phyloP scores from a whole-genome alignment of 1,140 invertebrate genomes.

The Pantala flavescens region DNA sequence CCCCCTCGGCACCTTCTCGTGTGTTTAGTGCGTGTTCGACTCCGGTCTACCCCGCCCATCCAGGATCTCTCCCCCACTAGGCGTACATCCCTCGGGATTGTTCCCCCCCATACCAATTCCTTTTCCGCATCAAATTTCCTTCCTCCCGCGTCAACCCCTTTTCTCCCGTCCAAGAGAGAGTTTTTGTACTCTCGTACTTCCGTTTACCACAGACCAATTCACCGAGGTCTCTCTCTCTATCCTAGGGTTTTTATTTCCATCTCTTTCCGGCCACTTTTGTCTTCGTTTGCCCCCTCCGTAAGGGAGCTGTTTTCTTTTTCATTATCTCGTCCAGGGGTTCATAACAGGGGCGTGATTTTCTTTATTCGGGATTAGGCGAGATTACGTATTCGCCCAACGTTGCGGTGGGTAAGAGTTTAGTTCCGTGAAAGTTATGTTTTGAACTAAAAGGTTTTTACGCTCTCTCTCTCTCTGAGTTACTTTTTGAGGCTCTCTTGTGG shows the following conservation, averaged over 20 bases:
- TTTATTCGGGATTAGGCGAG: too few species aligned
- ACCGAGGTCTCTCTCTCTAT: not conserved
- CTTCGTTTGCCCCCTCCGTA: not conserved
- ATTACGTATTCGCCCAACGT: too few species aligned
- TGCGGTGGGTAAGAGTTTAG: too few species aligned
- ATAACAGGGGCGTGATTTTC: too few species aligned
- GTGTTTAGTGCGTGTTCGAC: slow-evolving; percentile 4
- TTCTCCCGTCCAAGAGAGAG: not conserved
- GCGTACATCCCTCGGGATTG: not conserved
- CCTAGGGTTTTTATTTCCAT: not conserved
- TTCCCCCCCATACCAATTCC: not conserved
- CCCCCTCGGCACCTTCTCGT: not conserved
- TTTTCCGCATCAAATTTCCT: slow-evolving; percentile 1
- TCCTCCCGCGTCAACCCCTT: not conserved
- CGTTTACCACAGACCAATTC: not conserved
- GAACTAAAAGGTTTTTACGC: too few species aligned
- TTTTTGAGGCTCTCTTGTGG: too few species aligned
- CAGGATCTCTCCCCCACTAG: not conserved
- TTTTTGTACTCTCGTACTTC: not conserved
- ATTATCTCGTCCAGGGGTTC: too few species aligned
- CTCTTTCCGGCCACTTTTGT: not conserved
- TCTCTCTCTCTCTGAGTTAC: too few species aligned
- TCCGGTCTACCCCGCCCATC: not conserved
- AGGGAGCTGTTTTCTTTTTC: too few species aligned
- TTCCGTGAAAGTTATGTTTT: too few species aligned